Base-by-base conservation (phyloP, 1,140 invertebrate species). In the Drosophila parvula region DNA sequence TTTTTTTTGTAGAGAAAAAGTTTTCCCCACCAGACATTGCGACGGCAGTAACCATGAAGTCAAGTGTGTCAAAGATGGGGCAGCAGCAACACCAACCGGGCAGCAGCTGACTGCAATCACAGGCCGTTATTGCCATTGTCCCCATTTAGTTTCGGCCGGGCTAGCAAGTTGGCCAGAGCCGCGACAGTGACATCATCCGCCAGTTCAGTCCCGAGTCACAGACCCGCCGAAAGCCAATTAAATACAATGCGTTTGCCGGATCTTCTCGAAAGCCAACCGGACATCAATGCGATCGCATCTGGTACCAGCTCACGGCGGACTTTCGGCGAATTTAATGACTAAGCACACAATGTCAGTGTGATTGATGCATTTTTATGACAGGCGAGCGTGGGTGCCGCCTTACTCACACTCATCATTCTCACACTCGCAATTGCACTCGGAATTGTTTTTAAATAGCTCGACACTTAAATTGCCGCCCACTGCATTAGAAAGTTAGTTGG, bases 321-420 rank as follows among this genome's bases (percentile, higher is more conserved):
- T 71, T 71, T 59, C 51, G 50, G 48, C 60, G 57, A 55, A 47
- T 48, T 77, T 68, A 79, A 86, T 86, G 67, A 82, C 75, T 79
- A 64, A 71, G 44, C 82, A 86, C 43, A 59, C 43, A 59, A 51
- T 58, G 56, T 32, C 44, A 40, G 51, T 1, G 51, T 86, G 82
- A 79, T 88, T 79, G 70, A 85, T 88, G 83, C 79, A 73, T 44
- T 50, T 85, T 71, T 69, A 68, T 76, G 83, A 77, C 82, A 76
- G 10, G 10, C 28, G 4, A 50, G 70, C 59, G 83, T 82, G 83
- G 75, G 83, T 65, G 82, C 10, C 0, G n/a, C n/a, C n/a, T n/a
- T n/a, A n/a, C n/a, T n/a, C 9, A 22, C 1, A 22, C 22, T 22
- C 22, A 22, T 22, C 30, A 8, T 30, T 7, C 30, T 4, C 30